A percentile compares a stretch with the other conserved stretches of the same genome.
Conservation (phyloP, 2,888 invertebrate species). For the Acanthosoma haemorrhoidale region DNA sequence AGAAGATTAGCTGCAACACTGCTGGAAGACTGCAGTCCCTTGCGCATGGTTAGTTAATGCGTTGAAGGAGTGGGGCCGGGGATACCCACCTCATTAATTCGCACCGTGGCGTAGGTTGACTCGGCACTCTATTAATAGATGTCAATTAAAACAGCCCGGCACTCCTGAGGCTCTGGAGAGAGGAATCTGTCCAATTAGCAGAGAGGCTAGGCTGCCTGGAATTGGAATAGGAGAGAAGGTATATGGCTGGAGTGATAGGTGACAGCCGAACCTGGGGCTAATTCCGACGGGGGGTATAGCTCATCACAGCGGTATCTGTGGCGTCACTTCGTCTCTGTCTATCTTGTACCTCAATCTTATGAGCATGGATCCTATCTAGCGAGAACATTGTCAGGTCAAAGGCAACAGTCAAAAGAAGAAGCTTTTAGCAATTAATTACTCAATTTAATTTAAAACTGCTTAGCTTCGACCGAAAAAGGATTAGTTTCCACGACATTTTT, state of each 20-base stretch:
- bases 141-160: constrained; percentile 16
- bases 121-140: constrained; percentile 16
- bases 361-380: no score
- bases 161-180: background rate
- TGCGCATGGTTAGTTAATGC: background rate
- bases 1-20: no score
- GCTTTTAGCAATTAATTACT: no score
- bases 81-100: constrained; percentile 14
- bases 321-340: no score
- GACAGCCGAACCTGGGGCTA: background rate
- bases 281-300: background rate
- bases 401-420: no score
- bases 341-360: no score
- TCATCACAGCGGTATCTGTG: background rate
- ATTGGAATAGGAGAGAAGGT: background rate
- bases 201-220: no score
- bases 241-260: background rate
- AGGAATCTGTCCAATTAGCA: constrained; percentile 9
- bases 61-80: background rate
- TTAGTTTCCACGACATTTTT: no score
- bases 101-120: background rate
- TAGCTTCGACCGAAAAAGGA: no score
- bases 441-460: no score
- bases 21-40: no score
- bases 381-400: no score